Conservation (phyloP, 2,888 invertebrate genomes). For the Siphlonurus alternatus region DNA sequence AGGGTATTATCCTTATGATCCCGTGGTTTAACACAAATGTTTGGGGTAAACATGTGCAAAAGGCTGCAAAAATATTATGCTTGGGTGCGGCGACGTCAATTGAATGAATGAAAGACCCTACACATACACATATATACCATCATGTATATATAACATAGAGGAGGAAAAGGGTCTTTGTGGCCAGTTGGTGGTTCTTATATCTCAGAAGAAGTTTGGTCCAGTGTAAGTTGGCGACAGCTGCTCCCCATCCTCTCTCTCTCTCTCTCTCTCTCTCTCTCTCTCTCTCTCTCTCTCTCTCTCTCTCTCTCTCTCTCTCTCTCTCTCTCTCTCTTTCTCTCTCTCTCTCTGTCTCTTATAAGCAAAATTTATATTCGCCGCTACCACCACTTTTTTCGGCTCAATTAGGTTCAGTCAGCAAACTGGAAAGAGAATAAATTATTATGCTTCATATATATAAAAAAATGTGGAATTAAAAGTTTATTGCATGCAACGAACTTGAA, state of each 20-base stretch:
- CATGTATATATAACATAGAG: background rate
- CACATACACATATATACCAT: background rate
- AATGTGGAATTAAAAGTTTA: no score
- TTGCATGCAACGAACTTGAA: no score
- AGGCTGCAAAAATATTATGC: conserved; percentile 7
- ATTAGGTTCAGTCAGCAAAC: background rate
- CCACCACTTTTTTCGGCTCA: background rate
- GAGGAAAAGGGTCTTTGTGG: background rate
- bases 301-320: background rate
- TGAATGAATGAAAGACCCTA: background rate
- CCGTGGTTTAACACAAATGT: conserved; percentile 7
- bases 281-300: background rate
- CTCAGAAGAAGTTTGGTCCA: background rate
- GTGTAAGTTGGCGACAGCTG: background rate
- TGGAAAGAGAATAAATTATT: no score
- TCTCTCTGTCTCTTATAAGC: background rate
- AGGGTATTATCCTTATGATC: background rate
- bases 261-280: background rate
- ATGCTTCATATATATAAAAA: no score
- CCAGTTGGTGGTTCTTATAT: background rate
- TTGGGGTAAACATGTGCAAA: conserved; percentile 6
- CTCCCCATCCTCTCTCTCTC: background rate
- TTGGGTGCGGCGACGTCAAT: background rate
- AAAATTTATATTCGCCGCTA: background rate
- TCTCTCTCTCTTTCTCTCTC: background rate